Percentiles rank a stretch among this genome's conserved stretches.
These are phyloP conservation scores for Troides helena DNA, from an alignment of 2,888 invertebrate species.

Conservation along the genomic window DNA sequence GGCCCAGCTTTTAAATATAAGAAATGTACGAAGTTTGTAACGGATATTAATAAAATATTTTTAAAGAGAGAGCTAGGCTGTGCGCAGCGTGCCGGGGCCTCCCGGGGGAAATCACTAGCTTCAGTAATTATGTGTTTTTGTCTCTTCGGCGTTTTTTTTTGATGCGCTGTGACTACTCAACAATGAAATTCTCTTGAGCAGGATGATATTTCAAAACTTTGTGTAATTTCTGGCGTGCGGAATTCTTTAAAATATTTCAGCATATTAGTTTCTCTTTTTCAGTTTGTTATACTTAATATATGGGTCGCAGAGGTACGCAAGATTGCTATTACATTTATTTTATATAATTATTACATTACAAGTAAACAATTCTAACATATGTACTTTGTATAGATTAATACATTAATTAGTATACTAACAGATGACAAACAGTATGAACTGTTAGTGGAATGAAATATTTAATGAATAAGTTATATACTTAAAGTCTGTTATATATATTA, in stretches of 20 bases:
- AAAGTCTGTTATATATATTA: too few relatives aligned
- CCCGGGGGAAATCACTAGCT: slow-evolving; percentile 66
- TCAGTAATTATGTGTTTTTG: slow-evolving; percentile 64
- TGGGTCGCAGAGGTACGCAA: too few relatives aligned
- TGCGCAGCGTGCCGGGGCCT: slow-evolving; percentile 35
- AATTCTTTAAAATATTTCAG: slow-evolving; percentile 18
- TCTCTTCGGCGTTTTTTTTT: slow-evolving; percentile 42
- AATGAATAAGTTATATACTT: too few relatives aligned
- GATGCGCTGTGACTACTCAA: slow-evolving; percentile 36
- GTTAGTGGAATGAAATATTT: too few relatives aligned
- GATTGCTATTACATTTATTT: too few relatives aligned
- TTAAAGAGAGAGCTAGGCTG: slow-evolving; percentile 36
- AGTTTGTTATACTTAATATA: too few relatives aligned
- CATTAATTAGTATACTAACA: too few relatives aligned
- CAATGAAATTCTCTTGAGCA: slow-evolving; percentile 36
- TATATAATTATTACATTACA: too few relatives aligned
- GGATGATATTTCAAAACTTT: slow-evolving; percentile 22
- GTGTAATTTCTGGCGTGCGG: slow-evolving; percentile 14
- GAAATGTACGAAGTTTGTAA: slow-evolving; percentile 17
- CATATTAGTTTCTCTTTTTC: background rate
- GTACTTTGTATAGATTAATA: too few relatives aligned
- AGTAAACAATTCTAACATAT: too few relatives aligned
- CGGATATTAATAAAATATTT: slow-evolving; percentile 40
- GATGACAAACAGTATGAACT: too few relatives aligned
- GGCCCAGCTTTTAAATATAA: slow-evolving; percentile 14